Percentiles rank a stretch among this genome's conserved stretches.
These are phyloP conservation scores for Catharus fuscescens DNA, from an alignment of 2,113 vertebrate species.

Conservation along the genomic window DNA sequence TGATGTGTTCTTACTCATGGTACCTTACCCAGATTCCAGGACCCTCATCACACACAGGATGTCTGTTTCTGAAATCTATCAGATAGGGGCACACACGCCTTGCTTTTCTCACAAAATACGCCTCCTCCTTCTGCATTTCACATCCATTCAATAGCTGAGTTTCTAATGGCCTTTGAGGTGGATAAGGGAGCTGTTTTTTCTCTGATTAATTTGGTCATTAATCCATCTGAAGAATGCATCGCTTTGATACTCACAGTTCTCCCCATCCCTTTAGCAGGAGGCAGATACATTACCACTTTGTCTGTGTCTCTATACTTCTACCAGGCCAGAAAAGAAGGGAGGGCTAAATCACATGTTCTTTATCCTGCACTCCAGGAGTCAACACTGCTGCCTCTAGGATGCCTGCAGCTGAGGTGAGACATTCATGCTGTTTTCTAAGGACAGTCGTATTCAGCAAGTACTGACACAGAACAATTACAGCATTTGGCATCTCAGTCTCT, in stretches of 20 bases:
- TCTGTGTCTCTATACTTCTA: neutral
- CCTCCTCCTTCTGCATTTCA: neutral
- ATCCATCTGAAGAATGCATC: neutral
- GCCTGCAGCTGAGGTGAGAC: neutral
- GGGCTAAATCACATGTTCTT: neutral
- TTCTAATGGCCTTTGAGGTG: neutral
- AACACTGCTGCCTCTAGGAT: neutral
- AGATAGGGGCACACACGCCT: neutral
- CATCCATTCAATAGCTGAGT: neutral
- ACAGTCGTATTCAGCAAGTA: neutral
- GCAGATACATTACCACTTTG: neutral
- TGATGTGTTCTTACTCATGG: neutral
- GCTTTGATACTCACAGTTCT: neutral
- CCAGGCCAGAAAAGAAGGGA: neutral
- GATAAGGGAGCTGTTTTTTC: neutral
- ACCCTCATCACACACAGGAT: neutral
- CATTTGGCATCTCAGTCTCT: neutral
- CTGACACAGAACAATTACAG: fast-evolving
- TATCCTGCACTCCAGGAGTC: neutral
- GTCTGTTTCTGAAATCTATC: neutral
- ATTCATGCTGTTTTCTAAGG: neutral
- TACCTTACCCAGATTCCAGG: neutral
- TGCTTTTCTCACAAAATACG: neutral
- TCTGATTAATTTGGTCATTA: neutral
- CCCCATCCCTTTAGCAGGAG: neutral